Conservation (phyloP, 1,140 invertebrate genomes). For the Drosophila arawakana region DNA sequence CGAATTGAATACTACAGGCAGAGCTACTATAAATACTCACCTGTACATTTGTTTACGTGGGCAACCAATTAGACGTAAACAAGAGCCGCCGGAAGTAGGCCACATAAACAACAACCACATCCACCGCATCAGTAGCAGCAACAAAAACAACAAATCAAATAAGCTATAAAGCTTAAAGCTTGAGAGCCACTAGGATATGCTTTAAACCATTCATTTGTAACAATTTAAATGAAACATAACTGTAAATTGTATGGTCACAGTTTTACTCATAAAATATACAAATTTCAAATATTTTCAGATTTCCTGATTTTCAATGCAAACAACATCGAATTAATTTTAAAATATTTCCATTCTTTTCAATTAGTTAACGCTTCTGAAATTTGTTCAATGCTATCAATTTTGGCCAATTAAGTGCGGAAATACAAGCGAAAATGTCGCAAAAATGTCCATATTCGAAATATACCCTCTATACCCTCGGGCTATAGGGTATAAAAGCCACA, state of each 20-base stretch:
- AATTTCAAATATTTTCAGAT: no score
- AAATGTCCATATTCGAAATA: neutral
- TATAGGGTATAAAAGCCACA: constrained; percentile 1
- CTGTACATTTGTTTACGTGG: constrained; percentile 76
- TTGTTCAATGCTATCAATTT: no score
- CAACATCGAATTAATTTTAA: no score
- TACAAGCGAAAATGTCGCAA: neutral
- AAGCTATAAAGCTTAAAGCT: constrained; percentile 4
- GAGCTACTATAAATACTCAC: constrained; percentile 68
- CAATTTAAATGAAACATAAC: neutral
- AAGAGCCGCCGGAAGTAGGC: constrained; percentile 74
- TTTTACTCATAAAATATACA: no score
- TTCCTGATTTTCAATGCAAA: no score
- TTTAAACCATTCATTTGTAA: constrained; percentile 1
- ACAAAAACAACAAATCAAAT: constrained; percentile 20
- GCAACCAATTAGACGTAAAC: constrained; percentile 74
- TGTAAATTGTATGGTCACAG: no score
- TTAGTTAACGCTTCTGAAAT: no score
- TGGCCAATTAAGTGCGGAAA: neutral
- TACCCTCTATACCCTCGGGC: neutral
- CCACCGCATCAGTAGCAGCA: constrained; percentile 20
- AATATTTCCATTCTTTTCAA: neutral
- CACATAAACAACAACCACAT: constrained; percentile 50
- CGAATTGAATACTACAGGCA: constrained; percentile 31
- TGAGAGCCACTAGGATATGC: constrained; percentile 14